These are phyloP conservation scores for Thomomys bottae DNA, from an alignment of 2,113 vertebrate genomes.

Conservation along the genomic window DNA sequence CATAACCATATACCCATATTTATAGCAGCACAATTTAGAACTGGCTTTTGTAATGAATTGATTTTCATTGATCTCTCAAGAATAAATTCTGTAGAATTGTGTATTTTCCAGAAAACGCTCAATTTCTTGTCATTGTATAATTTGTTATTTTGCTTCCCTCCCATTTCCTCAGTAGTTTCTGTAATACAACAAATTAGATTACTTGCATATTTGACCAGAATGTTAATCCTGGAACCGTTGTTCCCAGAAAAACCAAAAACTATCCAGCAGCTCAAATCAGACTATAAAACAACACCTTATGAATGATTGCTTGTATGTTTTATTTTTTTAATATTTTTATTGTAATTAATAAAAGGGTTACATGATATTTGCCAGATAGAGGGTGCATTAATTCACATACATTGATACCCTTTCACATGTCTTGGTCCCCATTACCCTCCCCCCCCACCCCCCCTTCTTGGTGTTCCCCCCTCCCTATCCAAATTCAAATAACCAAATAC, in stretches of 20 bases:
- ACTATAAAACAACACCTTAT: background rate
- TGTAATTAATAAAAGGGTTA: too few species aligned
- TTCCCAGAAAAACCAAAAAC: background rate
- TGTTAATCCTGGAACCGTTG: background rate
- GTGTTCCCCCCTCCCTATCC: too few species aligned
- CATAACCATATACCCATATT: too few species aligned
- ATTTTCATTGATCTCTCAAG: background rate
- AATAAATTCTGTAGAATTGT: background rate
- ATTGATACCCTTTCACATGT: too few species aligned
- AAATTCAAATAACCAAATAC: too few species aligned
- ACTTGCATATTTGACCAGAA: background rate
- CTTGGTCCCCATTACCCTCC: too few species aligned
- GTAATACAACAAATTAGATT: background rate
- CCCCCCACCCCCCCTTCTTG: too few species aligned
- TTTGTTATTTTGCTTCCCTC: background rate
- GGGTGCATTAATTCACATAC: too few species aligned
- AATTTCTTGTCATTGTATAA: background rate
- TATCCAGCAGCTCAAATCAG: background rate
- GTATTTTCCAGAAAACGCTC: background rate
- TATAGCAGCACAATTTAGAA: too few species aligned
- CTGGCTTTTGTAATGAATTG: background rate
- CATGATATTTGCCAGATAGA: too few species aligned
- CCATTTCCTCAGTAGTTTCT: background rate
- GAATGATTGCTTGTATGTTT: background rate
- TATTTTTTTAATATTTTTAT: too few species aligned